Evolutionary conservation across 2,113 vertebrate species (phyloP).

Genomic region (Tragulus kanchil): DNA sequence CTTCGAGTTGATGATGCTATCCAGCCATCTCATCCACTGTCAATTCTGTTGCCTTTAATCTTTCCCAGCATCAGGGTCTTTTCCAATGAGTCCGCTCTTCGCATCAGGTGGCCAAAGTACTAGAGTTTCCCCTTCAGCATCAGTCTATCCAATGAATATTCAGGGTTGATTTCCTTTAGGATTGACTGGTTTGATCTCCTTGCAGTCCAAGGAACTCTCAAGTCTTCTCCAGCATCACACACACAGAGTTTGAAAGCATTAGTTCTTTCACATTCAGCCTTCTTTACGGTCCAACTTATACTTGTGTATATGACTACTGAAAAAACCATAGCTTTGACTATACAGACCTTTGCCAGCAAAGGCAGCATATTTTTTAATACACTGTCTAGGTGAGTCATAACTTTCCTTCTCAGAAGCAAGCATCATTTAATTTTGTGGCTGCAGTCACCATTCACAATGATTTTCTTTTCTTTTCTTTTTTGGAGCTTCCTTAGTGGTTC

Average conservation of each 20-base stretch:
- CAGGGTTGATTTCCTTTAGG: not conserved
- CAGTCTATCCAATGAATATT: not conserved
- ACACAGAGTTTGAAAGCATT: too few species aligned
- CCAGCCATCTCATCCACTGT: not conserved
- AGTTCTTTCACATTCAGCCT: not conserved
- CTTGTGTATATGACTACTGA: not conserved
- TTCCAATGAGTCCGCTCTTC: not conserved
- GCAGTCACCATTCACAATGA: accelerated
- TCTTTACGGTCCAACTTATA: not conserved
- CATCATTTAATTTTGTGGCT: not conserved
- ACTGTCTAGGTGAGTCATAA: not conserved
- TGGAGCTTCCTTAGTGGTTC: not conserved
- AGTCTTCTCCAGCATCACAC: not conserved
- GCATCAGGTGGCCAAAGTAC: not conserved
- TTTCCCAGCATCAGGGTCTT: not conserved
- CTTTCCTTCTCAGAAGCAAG: not conserved
- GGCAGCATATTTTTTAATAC: not conserved
- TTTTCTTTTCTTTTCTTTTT: not conserved
- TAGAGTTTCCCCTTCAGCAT: not conserved
- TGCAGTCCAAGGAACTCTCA: not conserved
- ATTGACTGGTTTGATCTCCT: not conserved
- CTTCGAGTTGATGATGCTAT: not conserved
- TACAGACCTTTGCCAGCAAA: not conserved
- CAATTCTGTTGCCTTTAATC: not conserved
- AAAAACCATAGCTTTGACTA: not conserved